These are phyloP conservation scores for Pagrus major DNA, from an alignment of 2,113 vertebrate genomes.

Conservation along the genomic window DNA sequence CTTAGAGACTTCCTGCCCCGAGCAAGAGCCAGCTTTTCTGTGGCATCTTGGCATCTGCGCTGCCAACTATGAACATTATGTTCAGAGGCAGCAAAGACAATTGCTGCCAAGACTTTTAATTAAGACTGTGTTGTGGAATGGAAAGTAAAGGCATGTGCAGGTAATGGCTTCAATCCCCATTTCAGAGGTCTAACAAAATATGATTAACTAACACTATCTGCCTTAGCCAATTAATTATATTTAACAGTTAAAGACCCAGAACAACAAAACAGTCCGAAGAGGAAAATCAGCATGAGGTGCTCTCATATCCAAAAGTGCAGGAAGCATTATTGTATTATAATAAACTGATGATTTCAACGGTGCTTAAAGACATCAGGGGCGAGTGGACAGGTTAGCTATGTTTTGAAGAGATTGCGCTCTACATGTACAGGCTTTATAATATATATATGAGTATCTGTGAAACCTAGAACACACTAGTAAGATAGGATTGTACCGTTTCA, in stretches of 20 bases:
- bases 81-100: slow-evolving; percentile 66
- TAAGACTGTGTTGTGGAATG: slow-evolving; percentile 61
- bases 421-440: background rate
- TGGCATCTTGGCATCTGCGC: slow-evolving; percentile 70
- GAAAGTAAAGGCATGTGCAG: slow-evolving; percentile 68
- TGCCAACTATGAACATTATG: slow-evolving; percentile 69
- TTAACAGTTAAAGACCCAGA: slow-evolving; percentile 71
- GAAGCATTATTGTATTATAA: slow-evolving; percentile 37
- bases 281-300: slow-evolving; percentile 31
- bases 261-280: slow-evolving; percentile 52
- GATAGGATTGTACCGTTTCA: background rate
- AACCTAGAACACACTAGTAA: background rate
- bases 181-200: slow-evolving; percentile 65
- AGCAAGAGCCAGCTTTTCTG: slow-evolving; percentile 70
- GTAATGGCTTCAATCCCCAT: slow-evolving; percentile 66
- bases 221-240: slow-evolving; percentile 72
- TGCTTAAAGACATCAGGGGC: background rate
- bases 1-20: slow-evolving; percentile 77
- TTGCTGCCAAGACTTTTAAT: slow-evolving; percentile 74
- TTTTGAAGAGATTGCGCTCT: background rate
- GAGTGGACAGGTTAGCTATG: background rate
- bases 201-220: slow-evolving; percentile 72
- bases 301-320: slow-evolving; percentile 48
- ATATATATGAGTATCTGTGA: too few relatives aligned
- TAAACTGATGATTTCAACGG: slow-evolving; percentile 38